These are phyloP conservation scores for Phaetusa simplex DNA, from an alignment of 2,113 vertebrate species.

Conservation along the genomic window DNA sequence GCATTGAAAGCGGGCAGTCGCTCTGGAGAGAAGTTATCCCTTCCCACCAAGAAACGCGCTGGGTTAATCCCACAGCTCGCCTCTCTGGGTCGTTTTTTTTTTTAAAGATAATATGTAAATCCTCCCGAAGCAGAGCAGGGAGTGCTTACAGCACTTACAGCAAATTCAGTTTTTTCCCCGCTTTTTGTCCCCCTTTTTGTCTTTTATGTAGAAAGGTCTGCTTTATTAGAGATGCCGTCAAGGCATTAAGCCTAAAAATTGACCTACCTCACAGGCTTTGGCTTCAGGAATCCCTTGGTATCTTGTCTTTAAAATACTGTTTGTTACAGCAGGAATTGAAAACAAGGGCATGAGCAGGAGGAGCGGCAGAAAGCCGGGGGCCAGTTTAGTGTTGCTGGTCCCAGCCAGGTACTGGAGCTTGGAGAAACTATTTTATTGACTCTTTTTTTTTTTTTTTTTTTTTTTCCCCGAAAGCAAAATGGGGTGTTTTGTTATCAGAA, in stretches of 20 bases:
- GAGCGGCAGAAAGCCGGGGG: neutral
- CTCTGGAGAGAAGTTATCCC: neutral
- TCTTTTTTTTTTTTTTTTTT: neutral
- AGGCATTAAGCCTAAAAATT: constrained; percentile 32
- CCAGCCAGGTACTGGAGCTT: neutral
- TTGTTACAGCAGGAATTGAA: neutral
- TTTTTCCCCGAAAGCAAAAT: neutral
- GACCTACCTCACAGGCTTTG: constrained; percentile 23
- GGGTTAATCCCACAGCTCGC: neutral
- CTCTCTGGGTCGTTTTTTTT: neutral
- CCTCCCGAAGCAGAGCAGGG: neutral
- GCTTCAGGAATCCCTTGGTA: neutral
- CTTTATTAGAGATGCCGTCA: neutral
- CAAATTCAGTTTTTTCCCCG: neutral
- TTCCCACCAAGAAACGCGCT: neutral
- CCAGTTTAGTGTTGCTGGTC: neutral
- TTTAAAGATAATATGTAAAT: neutral
- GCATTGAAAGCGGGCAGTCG: fast-evolving
- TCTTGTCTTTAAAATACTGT: constrained; percentile 24
- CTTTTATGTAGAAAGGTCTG: neutral
- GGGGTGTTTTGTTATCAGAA: neutral
- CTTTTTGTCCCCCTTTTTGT: neutral
- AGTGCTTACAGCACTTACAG: neutral
- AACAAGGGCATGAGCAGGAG: neutral
- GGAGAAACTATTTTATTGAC: neutral